Base-by-base conservation (phyloP, 2,797 vertebrate genomes). In the Cossypha polioptera region DNA sequence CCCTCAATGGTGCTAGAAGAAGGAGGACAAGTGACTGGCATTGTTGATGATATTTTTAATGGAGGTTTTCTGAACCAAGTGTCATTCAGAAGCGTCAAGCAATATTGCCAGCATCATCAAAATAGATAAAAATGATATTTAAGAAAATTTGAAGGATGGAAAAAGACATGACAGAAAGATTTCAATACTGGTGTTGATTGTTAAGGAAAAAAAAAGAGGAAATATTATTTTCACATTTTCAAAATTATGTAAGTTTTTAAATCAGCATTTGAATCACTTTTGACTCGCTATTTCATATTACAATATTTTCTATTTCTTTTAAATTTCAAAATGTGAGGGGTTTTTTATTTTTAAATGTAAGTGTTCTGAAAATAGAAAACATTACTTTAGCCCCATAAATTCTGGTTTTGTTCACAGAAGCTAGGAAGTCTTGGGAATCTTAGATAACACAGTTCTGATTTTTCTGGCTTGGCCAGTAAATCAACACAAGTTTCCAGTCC, bases 1-100 rank as follows among this genome's bases (percentile, higher is more conserved):
- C 62, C 80, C 78, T 96, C 91, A 95, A 84, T 94, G 69, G 69
- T 91, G 67, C 24, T 74, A 26, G 28, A 63, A 55, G 33, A 61
- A 77, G 26, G 42, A 78, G n/a, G 10, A 40, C 7, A 50, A 73
- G n/a, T 45, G 22, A 75, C 28, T 88, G 53, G 9, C 20, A n/a
- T 42, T 82, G 45, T 75, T 16, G 6, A 3, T 40, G 7, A 11
- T 57, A 20, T 26, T 80, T 87, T 69, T 82, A 15, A 25, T 57
- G 15, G 18, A 16, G 13, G 3, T 62, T 92, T 87, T 83, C 33
- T 79, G 36, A 68, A 62, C n/a, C 5, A 85, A 19, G 3, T 51
- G 14, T 69, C 18, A 28, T 62, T 61, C 42, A 68, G 26, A 68
- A 48, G 9, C 42, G 21, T 19, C 13, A 65, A 65, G 14, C 63